Evolutionary conservation across 2,797 vertebrate species (phyloP), one percentile per base, ranked within the genome.

Genomic region (Danio albolineatus): DNA sequence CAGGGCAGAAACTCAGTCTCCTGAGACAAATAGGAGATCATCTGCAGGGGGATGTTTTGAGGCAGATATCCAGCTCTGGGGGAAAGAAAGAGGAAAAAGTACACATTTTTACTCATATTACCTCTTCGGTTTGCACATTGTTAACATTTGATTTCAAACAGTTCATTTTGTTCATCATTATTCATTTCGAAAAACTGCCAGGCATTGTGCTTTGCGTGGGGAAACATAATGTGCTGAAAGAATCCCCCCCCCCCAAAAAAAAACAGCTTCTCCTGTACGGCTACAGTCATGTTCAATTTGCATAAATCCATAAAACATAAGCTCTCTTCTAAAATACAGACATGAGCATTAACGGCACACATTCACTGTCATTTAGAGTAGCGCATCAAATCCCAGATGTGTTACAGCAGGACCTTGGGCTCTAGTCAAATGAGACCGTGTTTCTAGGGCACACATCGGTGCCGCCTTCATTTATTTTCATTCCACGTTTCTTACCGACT

Each of bases 1-100:
- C 98, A 99, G 38, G 98, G 98, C 82, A 99, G 94, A 90, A 98
- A 98, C 92, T 97, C 96, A 75, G 92, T 94, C 92, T 99, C 98
- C 79, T 95, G 94, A 28, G 96, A 95, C 86, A 99, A 93, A 85
- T 99, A 99, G 88, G 92, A 93, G 90, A 99, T 96, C 89, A 98
- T 94, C 94, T 98, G 96, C 88, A 99, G 87, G 66, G 97, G 96
- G 78, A 99, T 90, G 83, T 95, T 95, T 91, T 98, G 98, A 83
- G 97, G 97, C 90, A 99, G 94, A 94, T 96, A 97, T 66, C 97
- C 97, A 44, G 97, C 98, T 92, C 98, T 99, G 17, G 1, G 38
- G 10, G 46, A 1, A 74, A 12, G 6, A 43, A 28, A 53, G 9
- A 60, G 6, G 77, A 28, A 39, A 12, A 60, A 14, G 59, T n/a